These are phyloP conservation scores for Eupelmus urozonus DNA, from an alignment of 2,888 invertebrate genomes.

Conservation along the genomic window DNA sequence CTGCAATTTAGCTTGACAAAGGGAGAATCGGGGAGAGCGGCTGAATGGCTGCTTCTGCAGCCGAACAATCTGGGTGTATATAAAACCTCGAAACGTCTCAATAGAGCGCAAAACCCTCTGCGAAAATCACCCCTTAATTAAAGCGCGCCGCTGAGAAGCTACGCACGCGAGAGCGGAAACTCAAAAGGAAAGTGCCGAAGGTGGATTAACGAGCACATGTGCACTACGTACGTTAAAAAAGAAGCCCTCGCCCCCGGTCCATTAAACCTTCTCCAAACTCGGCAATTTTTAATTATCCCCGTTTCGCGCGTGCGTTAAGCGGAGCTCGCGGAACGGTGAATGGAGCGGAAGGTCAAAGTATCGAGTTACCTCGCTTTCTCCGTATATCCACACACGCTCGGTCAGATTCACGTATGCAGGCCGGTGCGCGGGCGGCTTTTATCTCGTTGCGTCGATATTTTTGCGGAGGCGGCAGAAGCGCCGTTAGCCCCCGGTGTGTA, in stretches of 20 bases:
- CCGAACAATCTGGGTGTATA: too few species aligned
- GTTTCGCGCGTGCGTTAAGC: neutral
- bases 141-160: too few species aligned
- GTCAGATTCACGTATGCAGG: neutral
- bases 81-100: too few species aligned
- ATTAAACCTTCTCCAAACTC: neutral
- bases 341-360: conserved; percentile 45
- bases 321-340: too few species aligned
- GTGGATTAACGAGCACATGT: too few species aligned
- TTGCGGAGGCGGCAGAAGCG: conserved; percentile 25
- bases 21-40: too few species aligned
- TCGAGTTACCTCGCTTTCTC: conserved; percentile 33
- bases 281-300: conserved; percentile 5
- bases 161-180: neutral
- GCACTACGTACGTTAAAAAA: too few species aligned
- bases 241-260: too few species aligned
- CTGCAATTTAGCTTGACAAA: neutral
- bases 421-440: neutral
- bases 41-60: too few species aligned
- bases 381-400: neutral
- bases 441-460: conserved; percentile 40
- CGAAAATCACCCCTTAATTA: too few species aligned
- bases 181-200: too few species aligned
- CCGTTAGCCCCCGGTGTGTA: neutral
- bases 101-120: too few species aligned